Evolutionary conservation across 2,888 invertebrate genomes (phyloP), one percentile per base, ranked within the genome.

Genomic region (Cataglyphis altisquamis): DNA sequence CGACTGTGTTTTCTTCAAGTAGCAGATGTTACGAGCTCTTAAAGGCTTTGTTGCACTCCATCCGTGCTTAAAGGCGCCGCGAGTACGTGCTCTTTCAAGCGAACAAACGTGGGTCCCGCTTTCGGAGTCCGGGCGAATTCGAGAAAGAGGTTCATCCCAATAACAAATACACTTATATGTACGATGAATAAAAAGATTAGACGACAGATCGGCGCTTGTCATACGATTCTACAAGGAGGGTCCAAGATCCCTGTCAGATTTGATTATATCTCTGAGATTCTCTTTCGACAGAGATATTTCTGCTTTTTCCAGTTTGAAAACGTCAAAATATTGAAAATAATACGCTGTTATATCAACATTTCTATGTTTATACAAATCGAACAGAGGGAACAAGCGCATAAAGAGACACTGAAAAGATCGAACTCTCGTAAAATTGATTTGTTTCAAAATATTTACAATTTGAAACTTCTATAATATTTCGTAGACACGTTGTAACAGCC

Each of bases 21-120:
- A 77, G 90, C 90, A 90, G 90, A 90, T 89, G 90, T 89, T 90
- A 60, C 89, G 77, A 52, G 48, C 63, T 75, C 81, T 85, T 78
- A 87, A 86, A 82, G 82, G 75, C 87, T 87, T 89, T 90, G 90
- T 89, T 81, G 82, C 70, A 78, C 68, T 63, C 73, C 57, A 52
- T 63, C 84, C 82, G 68, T 78, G 88, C 85, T 80, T 83, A 73
- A 70, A 82, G 67, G 84, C 83, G 77, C 81, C 81, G 66, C 73
- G 78, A 68, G 78, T 85, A 75, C 88, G 63, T 84, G 84, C 78
- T 89, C 63, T 84, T 89, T 86, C 88, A 68, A 62, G 63, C 72
- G 88, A 75, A 80, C 84, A 88, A 75, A 84, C 63, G 86, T 75
- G 82, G 64, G 77, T 87, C 84, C 82, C 67, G 87, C 81, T 82